Percentiles rank a stretch among this genome's conserved stretches.
Evolutionary conservation across 1,140 invertebrate species (phyloP).

Genomic region (Heliothis virescens): DNA sequence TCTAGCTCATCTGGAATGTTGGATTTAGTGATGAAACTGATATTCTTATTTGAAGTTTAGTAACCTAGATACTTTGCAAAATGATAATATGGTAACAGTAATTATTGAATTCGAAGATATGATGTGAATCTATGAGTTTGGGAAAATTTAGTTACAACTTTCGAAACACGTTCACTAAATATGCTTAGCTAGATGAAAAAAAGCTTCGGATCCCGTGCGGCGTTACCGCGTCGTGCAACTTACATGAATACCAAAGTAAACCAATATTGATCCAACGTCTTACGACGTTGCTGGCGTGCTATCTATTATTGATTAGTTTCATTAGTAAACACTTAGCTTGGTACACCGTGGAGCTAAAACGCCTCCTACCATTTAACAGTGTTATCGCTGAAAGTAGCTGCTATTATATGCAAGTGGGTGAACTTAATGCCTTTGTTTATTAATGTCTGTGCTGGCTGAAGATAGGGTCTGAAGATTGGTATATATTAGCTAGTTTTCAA

Average conservation of each 20-base stretch:
- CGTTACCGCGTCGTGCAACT: slow-evolving; percentile 20
- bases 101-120: too few relatives aligned
- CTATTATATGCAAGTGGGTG: too few relatives aligned
- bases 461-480: too few relatives aligned
- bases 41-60: too few relatives aligned
- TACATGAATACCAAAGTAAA: slow-evolving; percentile 32
- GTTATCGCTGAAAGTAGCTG: background rate
- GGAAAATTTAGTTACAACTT: background rate
- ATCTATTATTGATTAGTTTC: slow-evolving; percentile 60
- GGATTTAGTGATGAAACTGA: too few relatives aligned
- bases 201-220: slow-evolving; percentile 11
- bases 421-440: too few relatives aligned
- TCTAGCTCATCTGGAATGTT: background rate
- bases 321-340: slow-evolving; percentile 41
- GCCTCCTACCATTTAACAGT: background rate
- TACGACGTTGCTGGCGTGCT: slow-evolving; percentile 49
- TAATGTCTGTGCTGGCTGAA: too few relatives aligned
- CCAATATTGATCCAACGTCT: slow-evolving; percentile 63
- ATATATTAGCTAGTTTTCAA: too few relatives aligned
- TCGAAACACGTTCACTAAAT: background rate
- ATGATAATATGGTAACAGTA: too few relatives aligned
- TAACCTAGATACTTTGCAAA: too few relatives aligned
- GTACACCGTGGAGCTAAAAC: background rate
- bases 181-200: slow-evolving; percentile 11
- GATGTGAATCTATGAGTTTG: too few relatives aligned